Percentiles rank a stretch among this genome's conserved stretches.
These are phyloP conservation scores for Ageneiosus marmoratus DNA, from an alignment of 2,113 vertebrate genomes.

Conservation along the genomic window DNA sequence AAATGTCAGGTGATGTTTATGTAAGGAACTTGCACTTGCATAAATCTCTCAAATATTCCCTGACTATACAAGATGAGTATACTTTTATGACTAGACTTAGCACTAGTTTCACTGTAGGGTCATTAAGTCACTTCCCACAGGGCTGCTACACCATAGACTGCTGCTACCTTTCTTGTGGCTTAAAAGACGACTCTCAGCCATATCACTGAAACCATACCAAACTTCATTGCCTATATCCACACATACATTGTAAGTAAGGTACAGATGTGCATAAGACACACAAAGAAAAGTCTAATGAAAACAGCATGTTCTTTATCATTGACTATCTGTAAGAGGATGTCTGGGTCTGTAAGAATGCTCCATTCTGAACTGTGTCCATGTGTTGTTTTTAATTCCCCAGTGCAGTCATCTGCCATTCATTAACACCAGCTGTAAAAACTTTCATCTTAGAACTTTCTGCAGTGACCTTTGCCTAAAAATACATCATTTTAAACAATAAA, in stretches of 20 bases:
- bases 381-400: background rate
- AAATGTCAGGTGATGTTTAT: constrained; percentile 72
- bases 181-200: constrained; percentile 8
- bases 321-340: background rate
- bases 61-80: constrained; percentile 22
- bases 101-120: background rate
- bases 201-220: background rate
- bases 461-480: background rate
- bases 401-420: constrained; percentile 25
- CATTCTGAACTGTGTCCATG: background rate
- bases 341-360: background rate
- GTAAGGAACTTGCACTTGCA: constrained; percentile 40
- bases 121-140: constrained; percentile 8
- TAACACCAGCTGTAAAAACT: background rate
- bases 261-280: background rate
- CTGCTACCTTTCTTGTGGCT: constrained; percentile 5
- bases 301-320: background rate
- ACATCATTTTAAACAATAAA: background rate
- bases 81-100: background rate
- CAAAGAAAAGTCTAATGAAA: background rate
- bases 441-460: background rate
- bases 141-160: background rate
- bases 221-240: background rate
- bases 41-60: constrained; percentile 37
- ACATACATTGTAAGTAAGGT: background rate